Evolutionary conservation across 2,888 invertebrate species (phyloP), one percentile per base, ranked within the genome.

Genomic region (Cantharis rustica): DNA sequence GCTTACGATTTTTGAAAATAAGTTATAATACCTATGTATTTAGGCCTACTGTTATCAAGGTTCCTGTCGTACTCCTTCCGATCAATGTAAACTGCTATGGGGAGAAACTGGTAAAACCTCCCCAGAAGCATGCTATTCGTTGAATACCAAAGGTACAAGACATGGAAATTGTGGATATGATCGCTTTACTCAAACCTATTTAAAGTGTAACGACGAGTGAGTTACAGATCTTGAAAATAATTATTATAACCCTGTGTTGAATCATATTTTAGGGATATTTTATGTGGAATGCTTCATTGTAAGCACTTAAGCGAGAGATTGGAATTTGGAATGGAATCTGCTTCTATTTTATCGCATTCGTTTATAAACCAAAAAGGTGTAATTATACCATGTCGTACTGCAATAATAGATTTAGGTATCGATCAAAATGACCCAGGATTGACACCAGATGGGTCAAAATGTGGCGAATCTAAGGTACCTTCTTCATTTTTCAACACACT

Each of bases 111-210:
- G 97, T 0, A 92, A 93, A 83, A 94, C 93, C 69, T 96, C 96
- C 0, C 93, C 94, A 84, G 90, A 91, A n/a, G 92, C 94, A 78
- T 98, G 98, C 85, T 98, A 97, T 86, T 90, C 91, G 70, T 93
- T 94, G 90, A 98, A 98, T 86, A 91, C 90, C 0, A 94, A 95
- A 82, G 97, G 97, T 0, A 92, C 91, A 83, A 90, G 92, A 84
- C 92, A 94, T 85, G 99, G 99, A 15, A 98, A 99, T 89, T 99
- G 99, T 88, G 99, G 99, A 61, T 98, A 95, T 88, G 93, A 95
- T 87, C 93, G 95, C 66, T 86, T 93, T 0, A 92, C 92, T 71
- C 91, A 94, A 77, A 91, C 92, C 10, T 98, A 92, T 89, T 89
- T 90, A 47, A 91, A 91, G 75, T 98, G 98, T 86, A 88, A 90